Evolutionary conservation across 2,797 vertebrate species (phyloP).

Genomic region (Betta splendens): DNA sequence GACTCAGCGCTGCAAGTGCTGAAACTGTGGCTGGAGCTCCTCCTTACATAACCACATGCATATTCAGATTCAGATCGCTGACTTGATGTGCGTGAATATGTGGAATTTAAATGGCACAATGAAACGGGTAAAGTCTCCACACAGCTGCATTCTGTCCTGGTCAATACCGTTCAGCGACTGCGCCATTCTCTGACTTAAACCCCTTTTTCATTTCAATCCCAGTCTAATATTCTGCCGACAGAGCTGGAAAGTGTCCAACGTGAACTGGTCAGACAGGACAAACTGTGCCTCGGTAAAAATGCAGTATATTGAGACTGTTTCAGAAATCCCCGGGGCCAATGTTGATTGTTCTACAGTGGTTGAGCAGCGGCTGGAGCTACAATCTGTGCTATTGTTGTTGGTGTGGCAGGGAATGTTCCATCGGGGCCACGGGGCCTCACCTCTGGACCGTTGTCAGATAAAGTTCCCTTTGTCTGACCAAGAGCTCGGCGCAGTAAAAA

Average conservation of each 20-base stretch:
- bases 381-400: neutral
- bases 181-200: slow-evolving; percentile 13
- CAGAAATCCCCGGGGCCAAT: neutral
- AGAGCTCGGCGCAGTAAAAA: slow-evolving; percentile 1
- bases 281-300: slow-evolving; percentile 11
- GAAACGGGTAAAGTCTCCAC: slow-evolving; percentile 6
- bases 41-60: slow-evolving; percentile 22
- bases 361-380: neutral
- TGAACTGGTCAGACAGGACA: slow-evolving; percentile 16
- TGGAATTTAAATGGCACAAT: slow-evolving; percentile 11
- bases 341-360: neutral
- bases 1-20: slow-evolving; percentile 1
- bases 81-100: slow-evolving; percentile 16
- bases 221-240: no score
- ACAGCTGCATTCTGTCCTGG: neutral
- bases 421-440: neutral
- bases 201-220: neutral
- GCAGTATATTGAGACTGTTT: slow-evolving; percentile 10
- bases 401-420: slow-evolving; percentile 1
- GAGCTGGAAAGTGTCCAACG: no score
- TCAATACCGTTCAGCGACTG: neutral
- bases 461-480: slow-evolving; percentile 8
- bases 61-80: slow-evolving; percentile 30
- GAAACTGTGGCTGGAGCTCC: slow-evolving; percentile 21
- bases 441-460: neutral